Evolutionary conservation across 1,140 invertebrate species (phyloP).

Genomic region (Asbolus verrucosus): DNA sequence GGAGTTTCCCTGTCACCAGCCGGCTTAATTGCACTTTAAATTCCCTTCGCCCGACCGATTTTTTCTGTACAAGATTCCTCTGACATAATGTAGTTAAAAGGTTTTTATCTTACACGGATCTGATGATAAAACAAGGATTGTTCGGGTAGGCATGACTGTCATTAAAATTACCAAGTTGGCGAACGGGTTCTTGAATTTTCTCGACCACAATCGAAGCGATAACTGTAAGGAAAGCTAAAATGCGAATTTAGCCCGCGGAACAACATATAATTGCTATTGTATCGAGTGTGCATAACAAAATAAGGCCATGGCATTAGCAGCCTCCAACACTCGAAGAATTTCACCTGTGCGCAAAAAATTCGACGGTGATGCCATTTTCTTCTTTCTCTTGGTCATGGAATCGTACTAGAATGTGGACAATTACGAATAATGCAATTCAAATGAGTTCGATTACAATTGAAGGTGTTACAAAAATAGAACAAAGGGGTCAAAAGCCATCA

Average conservation of each 20-base stretch:
- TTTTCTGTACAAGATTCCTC: neutral
- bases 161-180: constrained; percentile 4
- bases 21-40: neutral
- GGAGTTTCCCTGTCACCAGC: no score
- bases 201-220: neutral
- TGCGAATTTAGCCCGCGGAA: constrained; percentile 1
- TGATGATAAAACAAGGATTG: constrained; percentile 8
- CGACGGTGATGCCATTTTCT: no score
- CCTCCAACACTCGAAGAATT: no score
- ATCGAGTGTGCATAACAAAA: no score
- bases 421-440: no score
- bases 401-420: no score
- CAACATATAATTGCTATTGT: no score
- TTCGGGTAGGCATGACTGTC: constrained; percentile 1
- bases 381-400: no score
- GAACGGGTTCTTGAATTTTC: constrained; percentile 18
- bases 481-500: constrained; percentile 7
- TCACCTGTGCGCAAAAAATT: no score
- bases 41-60: neutral
- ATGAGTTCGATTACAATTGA: neutral
- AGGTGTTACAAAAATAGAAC: neutral
- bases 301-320: no score
- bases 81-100: neutral
- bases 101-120: constrained; percentile 15
- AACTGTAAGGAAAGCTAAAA: constrained; percentile 9